phyloP scores from a whole-genome alignment of 2,888 invertebrate genomes.

The Drosophila recens region DNA sequence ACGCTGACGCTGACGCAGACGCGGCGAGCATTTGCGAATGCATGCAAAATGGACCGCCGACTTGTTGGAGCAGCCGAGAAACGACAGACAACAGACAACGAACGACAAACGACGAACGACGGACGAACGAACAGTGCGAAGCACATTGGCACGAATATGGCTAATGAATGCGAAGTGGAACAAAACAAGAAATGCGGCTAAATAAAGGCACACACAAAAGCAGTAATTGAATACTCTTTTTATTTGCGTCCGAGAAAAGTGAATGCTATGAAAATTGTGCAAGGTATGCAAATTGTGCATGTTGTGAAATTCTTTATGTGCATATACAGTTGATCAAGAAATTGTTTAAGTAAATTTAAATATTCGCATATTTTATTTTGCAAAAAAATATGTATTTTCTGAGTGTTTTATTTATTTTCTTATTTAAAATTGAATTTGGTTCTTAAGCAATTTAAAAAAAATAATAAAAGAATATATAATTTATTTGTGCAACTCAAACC shows the following conservation, averaged over 20 bases:
- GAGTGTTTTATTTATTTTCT: too few relatives aligned
- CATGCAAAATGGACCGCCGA: constrained; percentile 45
- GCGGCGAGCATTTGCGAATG: constrained; percentile 36
- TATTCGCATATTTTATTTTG: too few relatives aligned
- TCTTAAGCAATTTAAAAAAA: too few relatives aligned
- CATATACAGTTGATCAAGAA: too few relatives aligned
- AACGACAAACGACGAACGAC: neutral
- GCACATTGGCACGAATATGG: constrained; percentile 63
- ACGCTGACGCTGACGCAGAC: constrained; percentile 30
- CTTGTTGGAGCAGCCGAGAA: constrained; percentile 3
- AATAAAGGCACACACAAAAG: constrained; percentile 12
- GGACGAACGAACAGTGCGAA: constrained; percentile 29
- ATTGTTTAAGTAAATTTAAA: too few relatives aligned
- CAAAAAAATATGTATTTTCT: too few relatives aligned
- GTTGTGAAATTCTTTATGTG: neutral
- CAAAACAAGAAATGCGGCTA: constrained; percentile 37
- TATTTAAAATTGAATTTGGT: too few relatives aligned
- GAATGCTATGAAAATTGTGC: neutral
- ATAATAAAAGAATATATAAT: neutral
- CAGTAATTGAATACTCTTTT: constrained; percentile 38
- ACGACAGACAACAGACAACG: constrained; percentile 18
- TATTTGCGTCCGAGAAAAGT: too few relatives aligned
- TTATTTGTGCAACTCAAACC: neutral
- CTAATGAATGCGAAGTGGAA: constrained; percentile 74
- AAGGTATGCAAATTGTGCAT: neutral